phyloP scores from a whole-genome alignment of 2,797 vertebrate species.

The Crocodylus rhombifer region DNA sequence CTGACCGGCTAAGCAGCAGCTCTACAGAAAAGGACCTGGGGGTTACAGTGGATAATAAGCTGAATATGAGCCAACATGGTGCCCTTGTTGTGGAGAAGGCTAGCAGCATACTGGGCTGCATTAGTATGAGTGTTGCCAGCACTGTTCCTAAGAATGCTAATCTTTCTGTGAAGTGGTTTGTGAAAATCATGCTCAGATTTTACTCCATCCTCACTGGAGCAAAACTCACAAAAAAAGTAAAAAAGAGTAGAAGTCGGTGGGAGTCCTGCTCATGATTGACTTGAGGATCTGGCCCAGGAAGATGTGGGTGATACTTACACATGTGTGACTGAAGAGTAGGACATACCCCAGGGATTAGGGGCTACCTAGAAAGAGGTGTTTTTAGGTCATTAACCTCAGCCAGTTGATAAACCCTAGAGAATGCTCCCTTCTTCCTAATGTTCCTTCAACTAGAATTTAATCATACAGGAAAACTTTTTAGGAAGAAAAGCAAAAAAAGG shows the following conservation, averaged over 20 bases:
- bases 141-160: background rate
- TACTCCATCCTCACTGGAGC: background rate
- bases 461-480: background rate
- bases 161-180: background rate
- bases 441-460: conserved; percentile 34
- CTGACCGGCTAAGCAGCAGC: too few species aligned
- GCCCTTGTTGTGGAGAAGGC: too few species aligned
- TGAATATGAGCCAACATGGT: too few species aligned
- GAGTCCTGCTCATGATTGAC: conserved; percentile 8
- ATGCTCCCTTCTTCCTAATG: background rate
- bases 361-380: background rate
- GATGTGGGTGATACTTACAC: background rate
- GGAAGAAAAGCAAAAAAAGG: conserved; percentile 10
- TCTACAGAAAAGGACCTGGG: too few species aligned
- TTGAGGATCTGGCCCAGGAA: conserved; percentile 26
- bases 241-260: background rate
- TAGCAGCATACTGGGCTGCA: background rate
- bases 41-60: too few species aligned
- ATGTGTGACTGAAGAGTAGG: background rate
- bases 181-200: background rate
- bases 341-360: conserved; percentile 26
- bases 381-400: background rate
- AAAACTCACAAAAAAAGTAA: background rate
- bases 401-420: conserved; percentile 25
- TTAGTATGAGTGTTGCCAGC: background rate